Evolutionary conservation across 2,113 vertebrate species (phyloP).

Genomic region (Okapia johnstoni): DNA sequence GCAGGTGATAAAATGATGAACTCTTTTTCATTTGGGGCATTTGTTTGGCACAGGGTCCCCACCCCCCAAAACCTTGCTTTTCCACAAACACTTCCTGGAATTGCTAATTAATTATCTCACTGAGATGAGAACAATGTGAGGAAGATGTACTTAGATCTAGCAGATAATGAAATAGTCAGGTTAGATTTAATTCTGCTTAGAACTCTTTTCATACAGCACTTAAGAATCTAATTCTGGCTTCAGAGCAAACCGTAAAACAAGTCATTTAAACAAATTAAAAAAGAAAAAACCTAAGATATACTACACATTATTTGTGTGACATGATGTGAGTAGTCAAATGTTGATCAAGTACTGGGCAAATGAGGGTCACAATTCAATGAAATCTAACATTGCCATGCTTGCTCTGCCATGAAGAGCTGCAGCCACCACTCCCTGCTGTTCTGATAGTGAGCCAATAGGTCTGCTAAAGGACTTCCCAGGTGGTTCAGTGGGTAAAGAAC

Average conservation of each 20-base stretch:
- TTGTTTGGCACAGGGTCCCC: constrained; percentile 5
- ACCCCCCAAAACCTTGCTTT: constrained; percentile 26
- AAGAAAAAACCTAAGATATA: background rate
- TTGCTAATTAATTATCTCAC: constrained; percentile 32
- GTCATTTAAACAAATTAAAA: background rate
- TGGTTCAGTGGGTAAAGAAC: background rate
- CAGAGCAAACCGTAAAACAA: background rate
- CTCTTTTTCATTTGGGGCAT: background rate
- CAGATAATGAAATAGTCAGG: constrained; percentile 28
- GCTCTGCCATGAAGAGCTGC: background rate
- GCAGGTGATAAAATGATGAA: constrained; percentile 22
- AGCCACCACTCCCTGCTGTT: background rate
- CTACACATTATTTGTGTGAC: background rate
- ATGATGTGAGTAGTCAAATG: background rate
- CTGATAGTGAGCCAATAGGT: background rate
- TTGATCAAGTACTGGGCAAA: background rate
- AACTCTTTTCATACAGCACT: background rate
- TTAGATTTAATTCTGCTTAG: constrained; percentile 22
- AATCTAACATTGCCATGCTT: background rate
- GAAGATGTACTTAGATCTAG: constrained; percentile 25
- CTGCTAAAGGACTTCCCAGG: background rate
- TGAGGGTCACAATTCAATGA: background rate
- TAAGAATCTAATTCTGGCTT: background rate
- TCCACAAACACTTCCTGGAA: constrained; percentile 9
- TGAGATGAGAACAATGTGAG: background rate